Conservation (phyloP, 2,888 invertebrate genomes). For the Acanthosepion esculentum region DNA sequence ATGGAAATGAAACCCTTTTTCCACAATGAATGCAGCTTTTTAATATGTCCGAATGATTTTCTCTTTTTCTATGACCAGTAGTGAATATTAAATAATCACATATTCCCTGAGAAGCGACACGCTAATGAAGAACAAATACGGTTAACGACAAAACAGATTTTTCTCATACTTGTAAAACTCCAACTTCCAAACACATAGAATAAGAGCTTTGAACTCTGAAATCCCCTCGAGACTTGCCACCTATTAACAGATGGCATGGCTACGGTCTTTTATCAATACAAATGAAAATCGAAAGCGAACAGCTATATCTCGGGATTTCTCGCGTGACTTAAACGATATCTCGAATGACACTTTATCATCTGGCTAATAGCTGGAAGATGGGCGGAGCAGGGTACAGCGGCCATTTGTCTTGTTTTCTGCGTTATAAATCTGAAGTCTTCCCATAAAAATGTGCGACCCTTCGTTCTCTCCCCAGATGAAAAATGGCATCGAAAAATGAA, state of each 20-base stretch:
- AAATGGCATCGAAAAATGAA: neutral
- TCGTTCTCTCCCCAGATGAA: neutral
- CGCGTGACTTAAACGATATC: conserved; percentile 22
- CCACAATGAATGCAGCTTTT: no score
- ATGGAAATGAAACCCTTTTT: no score
- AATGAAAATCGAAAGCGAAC: neutral
- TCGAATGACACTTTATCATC: neutral
- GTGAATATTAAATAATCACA: no score
- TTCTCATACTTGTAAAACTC: neutral
- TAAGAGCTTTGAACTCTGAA: neutral
- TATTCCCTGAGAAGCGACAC: no score
- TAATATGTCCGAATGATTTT: no score
- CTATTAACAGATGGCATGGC: neutral
- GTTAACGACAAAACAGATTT: neutral
- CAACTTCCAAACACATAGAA: neutral
- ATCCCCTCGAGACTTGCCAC: neutral
- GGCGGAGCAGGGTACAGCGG: neutral
- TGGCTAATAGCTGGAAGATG: conserved; percentile 17
- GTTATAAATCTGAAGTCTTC: neutral
- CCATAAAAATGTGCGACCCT: neutral
- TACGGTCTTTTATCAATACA: neutral
- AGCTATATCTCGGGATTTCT: neutral
- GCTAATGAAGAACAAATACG: no score
- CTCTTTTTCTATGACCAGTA: no score
- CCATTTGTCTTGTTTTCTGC: neutral